A percentile compares a stretch with the other conserved stretches of the same genome.
These are phyloP conservation scores for Sinosuthora webbiana DNA, from an alignment of 2,113 vertebrate genomes.

Conservation along the genomic window DNA sequence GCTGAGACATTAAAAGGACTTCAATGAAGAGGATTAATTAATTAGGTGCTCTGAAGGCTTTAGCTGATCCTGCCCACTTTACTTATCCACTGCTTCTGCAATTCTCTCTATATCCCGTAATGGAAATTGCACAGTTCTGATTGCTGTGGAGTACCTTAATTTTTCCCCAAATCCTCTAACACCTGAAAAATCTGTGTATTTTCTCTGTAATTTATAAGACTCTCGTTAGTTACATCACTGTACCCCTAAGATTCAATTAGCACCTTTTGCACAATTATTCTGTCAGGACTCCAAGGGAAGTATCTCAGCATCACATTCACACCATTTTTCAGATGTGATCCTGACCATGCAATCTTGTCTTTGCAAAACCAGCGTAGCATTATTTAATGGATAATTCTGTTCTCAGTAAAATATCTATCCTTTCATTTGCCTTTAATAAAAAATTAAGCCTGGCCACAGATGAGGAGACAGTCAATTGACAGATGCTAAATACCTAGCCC, in stretches of 20 bases:
- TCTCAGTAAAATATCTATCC: background rate
- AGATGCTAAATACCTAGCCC: background rate
- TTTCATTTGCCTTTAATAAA: background rate
- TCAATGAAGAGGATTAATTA: background rate
- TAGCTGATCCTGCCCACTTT: background rate
- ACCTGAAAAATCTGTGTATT: background rate
- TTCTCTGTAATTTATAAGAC: background rate
- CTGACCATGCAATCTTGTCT: background rate
- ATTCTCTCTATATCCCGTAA: background rate
- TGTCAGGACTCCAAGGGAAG: background rate
- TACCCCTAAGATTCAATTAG: background rate
- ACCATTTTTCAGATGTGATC: background rate
- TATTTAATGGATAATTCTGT: background rate
- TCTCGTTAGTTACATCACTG: background rate
- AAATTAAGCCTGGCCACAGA: background rate
- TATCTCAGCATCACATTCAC: background rate
- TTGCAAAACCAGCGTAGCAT: background rate
- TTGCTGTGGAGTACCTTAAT: background rate
- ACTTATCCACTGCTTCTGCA: background rate
- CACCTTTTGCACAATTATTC: background rate
- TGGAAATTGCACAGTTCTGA: background rate
- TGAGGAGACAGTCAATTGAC: background rate
- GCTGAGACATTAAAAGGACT: background rate
- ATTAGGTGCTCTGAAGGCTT: background rate
- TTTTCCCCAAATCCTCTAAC: background rate